These are phyloP conservation scores for Penaeus vannamei DNA, from an alignment of 1,140 invertebrate genomes.

Conservation along the genomic window DNA sequence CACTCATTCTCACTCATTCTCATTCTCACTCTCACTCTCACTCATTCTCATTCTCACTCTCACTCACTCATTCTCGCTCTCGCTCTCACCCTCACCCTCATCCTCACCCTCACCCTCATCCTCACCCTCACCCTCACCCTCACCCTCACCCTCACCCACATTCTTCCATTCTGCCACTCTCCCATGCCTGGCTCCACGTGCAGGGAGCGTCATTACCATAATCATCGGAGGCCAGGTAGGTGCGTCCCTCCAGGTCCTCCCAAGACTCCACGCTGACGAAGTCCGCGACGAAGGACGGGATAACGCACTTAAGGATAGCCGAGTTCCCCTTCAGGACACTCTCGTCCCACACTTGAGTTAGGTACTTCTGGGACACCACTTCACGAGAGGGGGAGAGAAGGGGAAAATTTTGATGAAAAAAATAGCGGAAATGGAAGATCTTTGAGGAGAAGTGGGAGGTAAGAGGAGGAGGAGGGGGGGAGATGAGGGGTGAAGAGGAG, in stretches of 20 bases:
- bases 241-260: slow-evolving; percentile 83
- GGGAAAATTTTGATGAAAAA: background rate
- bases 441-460: background rate
- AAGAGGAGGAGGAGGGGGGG: background rate
- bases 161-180: background rate
- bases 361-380: slow-evolving; percentile 69
- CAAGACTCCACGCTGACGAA: slow-evolving; percentile 77
- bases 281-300: slow-evolving; percentile 92
- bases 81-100: background rate
- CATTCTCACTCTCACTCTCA: too few species aligned
- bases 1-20: too few species aligned
- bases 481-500: background rate
- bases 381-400: background rate
- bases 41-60: too few species aligned
- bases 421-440: background rate
- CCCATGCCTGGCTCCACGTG: too few species aligned
- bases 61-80: too few species aligned
- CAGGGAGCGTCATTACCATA: slow-evolving; percentile 52
- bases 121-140: background rate
- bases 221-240: slow-evolving; percentile 74
- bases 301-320: slow-evolving; percentile 90
- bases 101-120: background rate
- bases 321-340: slow-evolving; percentile 81
- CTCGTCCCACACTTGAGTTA: slow-evolving; percentile 71
- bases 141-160: background rate